These are phyloP conservation scores for Tapirus indicus DNA, from an alignment of 2,797 vertebrate genomes.

Conservation along the genomic window DNA sequence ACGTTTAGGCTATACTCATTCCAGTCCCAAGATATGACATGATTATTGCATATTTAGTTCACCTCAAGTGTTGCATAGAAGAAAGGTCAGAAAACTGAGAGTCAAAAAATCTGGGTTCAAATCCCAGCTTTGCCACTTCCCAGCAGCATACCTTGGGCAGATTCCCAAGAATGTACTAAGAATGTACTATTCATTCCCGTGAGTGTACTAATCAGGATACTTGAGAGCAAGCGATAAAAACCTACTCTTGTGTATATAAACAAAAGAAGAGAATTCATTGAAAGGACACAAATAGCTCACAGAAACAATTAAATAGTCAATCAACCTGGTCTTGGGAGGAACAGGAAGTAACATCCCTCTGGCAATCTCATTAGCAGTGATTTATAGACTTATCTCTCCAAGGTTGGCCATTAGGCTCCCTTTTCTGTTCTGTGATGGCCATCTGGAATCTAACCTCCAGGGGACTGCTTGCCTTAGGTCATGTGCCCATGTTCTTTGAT, in stretches of 20 bases:
- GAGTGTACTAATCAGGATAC: background rate
- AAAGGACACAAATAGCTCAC: background rate
- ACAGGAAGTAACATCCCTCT: background rate
- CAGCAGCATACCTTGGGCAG: background rate
- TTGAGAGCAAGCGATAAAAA: background rate
- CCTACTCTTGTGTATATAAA: background rate
- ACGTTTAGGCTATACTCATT: background rate
- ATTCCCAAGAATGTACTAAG: background rate
- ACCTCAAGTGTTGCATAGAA: background rate
- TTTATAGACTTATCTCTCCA: background rate
- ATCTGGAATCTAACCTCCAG: background rate
- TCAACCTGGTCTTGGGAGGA: background rate
- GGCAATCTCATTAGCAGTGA: background rate
- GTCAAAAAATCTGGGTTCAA: background rate
- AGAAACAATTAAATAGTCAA: constrained; percentile 10
- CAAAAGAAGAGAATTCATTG: background rate
- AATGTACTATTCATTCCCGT: background rate
- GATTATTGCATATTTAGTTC: background rate
- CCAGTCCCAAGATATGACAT: background rate
- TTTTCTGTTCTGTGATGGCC: background rate
- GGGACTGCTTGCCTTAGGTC: background rate
- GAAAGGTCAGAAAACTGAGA: background rate
- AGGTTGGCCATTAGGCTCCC: background rate
- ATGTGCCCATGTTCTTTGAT: background rate
- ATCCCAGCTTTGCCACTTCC: background rate